Evolutionary conservation across 2,113 vertebrate genomes (phyloP), one percentile per base, ranked within the genome.

Genomic region (Anguilla rostrata): DNA sequence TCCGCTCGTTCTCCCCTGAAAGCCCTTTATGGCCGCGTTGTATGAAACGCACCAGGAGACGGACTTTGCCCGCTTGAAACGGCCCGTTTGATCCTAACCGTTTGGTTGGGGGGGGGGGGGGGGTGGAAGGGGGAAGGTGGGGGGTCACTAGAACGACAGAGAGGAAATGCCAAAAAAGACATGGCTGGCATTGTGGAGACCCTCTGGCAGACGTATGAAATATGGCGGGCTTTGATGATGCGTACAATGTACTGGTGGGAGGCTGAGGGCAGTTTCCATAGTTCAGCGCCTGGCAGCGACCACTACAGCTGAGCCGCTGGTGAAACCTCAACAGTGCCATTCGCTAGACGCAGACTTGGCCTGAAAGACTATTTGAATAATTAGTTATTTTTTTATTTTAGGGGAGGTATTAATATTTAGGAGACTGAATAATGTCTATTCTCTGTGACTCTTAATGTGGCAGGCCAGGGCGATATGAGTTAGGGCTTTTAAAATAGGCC

Each of bases 221-320:
- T 92, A 92, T 89, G 87, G 78, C 91, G 89, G n/a, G 90, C 89
- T 94, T 93, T 93, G 84, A 92, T 90, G 85, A 46, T 83, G 87
- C 83, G 90, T 86, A 94, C 91, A 94, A 92, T 88, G 86, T 83
- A 91, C 91, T 88, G 91, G 90, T 90, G 90, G 93, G 91, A 90
- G 88, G 90, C 89, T 91, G 79, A 85, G 87, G 84, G 86, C 20
- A 84, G 90, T 89, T 85, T 89, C 86, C 63, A 86, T 83, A 78
- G 20, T 71, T 71, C 26, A 71, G 22, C 20, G 63, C 26, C 12
- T 2, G 81, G 86, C 60, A 60, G 81, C 56, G 84, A 46, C 41
- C 39, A 60, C 46, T 75, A 57, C 39, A 56, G 40, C 39, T 66
- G 46, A 39, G 34, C 57, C 29, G 2, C 14, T 34, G 39, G 56